Evolutionary conservation across 1,140 invertebrate genomes (phyloP), one percentile per base, ranked within the genome.

Genomic region (Asbolus verrucosus): DNA sequence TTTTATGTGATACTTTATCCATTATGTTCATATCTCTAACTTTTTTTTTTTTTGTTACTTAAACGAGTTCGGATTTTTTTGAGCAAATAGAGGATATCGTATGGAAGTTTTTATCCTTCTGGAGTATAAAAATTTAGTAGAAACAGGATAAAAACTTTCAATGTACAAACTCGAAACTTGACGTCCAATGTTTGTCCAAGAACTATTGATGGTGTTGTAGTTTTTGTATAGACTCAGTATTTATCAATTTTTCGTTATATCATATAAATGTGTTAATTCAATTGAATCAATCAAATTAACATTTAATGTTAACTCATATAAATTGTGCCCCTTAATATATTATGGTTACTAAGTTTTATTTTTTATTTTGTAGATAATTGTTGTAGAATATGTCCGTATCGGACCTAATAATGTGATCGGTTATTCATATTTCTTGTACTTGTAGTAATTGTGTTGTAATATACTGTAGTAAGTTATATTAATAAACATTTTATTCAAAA

Each of bases 361-460:
- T 24, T 71, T 75, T 73, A 41, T 63, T 41, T 59, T 76, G 72
- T 74, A 76, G 70, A 74, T 74, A 76, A 50, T 43, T 50, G 11
- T 66, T 24, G 66, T 67, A 67, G 65, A 62, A 65, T 69, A 73
- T 71, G 74, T 75, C 72, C 73, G 74, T 72, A 76, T 76, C 74
- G 74, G 73, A 76, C 73, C 69, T 70, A 70, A 68, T 67, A 68
- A 65, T 63, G 67, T 73, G 70, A 76, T 74, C 69, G 69, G 65
- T 71, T 73, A 70, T 69, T 75, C 61, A 69, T 62, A 62, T 74
- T 72, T 75, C 71, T 75, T 75, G 72, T 75, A 74, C 71, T 70
- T 70, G 69, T 75, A 75, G 74, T 41, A 63, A 65, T 60, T 38
- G 59, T 46, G 41, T 18, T 71, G 54, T 67, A 67, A 71, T 71